Evolutionary conservation across 2,797 vertebrate genomes (phyloP).

Genomic region (Pagetopsis macropterus): DNA sequence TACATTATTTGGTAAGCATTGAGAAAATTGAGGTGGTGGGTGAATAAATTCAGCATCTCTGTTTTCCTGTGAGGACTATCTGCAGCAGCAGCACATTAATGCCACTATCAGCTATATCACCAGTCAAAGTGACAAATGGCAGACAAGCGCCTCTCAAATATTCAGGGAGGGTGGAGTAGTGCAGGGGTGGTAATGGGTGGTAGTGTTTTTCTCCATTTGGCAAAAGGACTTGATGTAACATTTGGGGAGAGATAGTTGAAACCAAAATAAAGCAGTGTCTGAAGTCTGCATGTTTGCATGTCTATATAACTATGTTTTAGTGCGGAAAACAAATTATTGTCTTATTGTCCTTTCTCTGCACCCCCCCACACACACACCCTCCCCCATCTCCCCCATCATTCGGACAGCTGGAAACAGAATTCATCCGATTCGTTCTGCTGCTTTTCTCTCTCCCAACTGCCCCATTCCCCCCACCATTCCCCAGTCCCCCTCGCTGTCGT

Average conservation of each 20-base stretch:
- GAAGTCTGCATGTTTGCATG: slow-evolving; percentile 57
- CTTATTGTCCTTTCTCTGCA: slow-evolving; percentile 77
- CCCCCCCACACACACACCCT: slow-evolving; percentile 26
- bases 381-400: slow-evolving; percentile 70
- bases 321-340: slow-evolving; percentile 76
- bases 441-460: slow-evolving; percentile 80
- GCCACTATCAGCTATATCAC: slow-evolving; percentile 82
- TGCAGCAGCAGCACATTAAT: slow-evolving; percentile 74
- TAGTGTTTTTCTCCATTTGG: slow-evolving; percentile 63
- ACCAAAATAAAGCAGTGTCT: slow-evolving; percentile 49
- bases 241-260: slow-evolving; percentile 34
- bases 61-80: slow-evolving; percentile 70
- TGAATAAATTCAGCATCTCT: slow-evolving; percentile 69
- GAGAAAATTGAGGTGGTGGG: slow-evolving; percentile 58
- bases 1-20: slow-evolving; percentile 58
- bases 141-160: slow-evolving; percentile 80
- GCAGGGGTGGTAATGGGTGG: slow-evolving; percentile 59
- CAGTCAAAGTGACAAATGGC: slow-evolving; percentile 83
- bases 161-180: slow-evolving; percentile 70
- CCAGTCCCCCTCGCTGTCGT: slow-evolving; percentile 80
- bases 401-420: slow-evolving; percentile 87
- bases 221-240: slow-evolving; percentile 48
- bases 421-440: slow-evolving; percentile 89
- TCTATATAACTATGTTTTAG: slow-evolving; percentile 74
- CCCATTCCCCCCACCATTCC: slow-evolving; percentile 64